Conservation (phyloP, 2,113 vertebrate genomes). For the Aegotheles bennettii region DNA sequence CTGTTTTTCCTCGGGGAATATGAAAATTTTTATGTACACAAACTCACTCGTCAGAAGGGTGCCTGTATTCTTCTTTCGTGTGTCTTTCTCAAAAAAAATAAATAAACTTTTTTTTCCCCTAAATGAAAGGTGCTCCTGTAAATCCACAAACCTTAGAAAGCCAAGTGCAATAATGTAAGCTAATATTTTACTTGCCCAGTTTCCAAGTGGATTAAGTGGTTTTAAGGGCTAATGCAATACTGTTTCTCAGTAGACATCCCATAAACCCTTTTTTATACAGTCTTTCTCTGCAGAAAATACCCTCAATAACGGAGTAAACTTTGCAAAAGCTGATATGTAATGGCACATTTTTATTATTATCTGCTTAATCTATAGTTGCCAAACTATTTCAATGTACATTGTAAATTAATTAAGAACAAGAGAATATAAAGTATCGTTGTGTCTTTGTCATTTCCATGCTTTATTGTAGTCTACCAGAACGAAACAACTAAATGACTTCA, state of each 20-base stretch:
- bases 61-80: background rate
- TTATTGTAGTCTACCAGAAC: background rate
- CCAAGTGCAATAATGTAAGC: background rate
- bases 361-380: background rate
- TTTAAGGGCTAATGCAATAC: background rate
- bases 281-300: background rate
- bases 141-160: background rate
- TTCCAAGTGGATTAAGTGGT: background rate
- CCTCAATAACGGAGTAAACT: background rate
- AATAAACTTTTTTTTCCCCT: accelerated
- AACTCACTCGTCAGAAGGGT: background rate
- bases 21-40: background rate
- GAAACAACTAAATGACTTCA: background rate
- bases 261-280: background rate
- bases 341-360: background rate
- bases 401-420: background rate
- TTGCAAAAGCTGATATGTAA: background rate
- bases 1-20: background rate
- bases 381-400: background rate
- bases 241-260: background rate
- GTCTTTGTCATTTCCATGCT: background rate
- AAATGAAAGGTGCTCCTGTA: background rate
- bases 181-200: background rate
- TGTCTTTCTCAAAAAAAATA: background rate
- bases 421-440: background rate